These are phyloP conservation scores for Lordiphosa clarofinis DNA, from an alignment of 1,140 invertebrate species.

Conservation along the genomic window DNA sequence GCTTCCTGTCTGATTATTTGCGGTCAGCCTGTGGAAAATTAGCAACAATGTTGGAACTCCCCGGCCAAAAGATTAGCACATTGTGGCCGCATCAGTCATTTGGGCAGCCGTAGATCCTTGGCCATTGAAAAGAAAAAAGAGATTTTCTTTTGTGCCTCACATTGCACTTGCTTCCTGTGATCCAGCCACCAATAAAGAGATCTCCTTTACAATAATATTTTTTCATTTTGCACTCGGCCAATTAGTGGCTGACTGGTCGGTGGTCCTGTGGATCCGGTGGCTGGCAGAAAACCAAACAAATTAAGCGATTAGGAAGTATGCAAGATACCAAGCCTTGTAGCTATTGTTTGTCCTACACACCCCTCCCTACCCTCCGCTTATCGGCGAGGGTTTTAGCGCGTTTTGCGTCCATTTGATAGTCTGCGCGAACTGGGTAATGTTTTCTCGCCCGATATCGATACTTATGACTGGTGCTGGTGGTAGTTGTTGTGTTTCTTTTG, in stretches of 20 bases:
- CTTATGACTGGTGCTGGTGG: no score
- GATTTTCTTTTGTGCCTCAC: constrained; percentile 27
- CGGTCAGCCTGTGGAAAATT: constrained; percentile 61
- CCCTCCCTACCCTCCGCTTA: constrained; percentile 23
- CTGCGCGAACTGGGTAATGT: not conserved
- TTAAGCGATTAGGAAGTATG: constrained; percentile 64
- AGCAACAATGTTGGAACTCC: constrained; percentile 58
- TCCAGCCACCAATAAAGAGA: constrained; percentile 65
- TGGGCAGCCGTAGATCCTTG: constrained; percentile 64
- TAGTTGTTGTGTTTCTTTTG: constrained; percentile 15
- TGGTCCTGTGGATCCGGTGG: no score
- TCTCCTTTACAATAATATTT: constrained; percentile 27
- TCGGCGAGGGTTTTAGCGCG: constrained; percentile 53
- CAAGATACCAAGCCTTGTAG: constrained; percentile 35
- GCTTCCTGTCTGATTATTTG: constrained; percentile 73
- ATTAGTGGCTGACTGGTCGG: constrained; percentile 56
- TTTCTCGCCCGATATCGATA: constrained; percentile 30
- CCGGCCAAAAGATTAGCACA: constrained; percentile 38
- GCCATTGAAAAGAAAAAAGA: constrained; percentile 35
- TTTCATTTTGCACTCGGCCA: constrained; percentile 18
- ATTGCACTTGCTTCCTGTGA: constrained; percentile 57
- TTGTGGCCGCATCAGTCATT: constrained; percentile 19
- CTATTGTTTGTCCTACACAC: constrained; percentile 28
- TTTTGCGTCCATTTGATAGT: constrained; percentile 45
- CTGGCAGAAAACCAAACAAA: constrained; percentile 53